Conservation (phyloP, 2,888 invertebrate species). For the Melikaiella ostensackeni region DNA sequence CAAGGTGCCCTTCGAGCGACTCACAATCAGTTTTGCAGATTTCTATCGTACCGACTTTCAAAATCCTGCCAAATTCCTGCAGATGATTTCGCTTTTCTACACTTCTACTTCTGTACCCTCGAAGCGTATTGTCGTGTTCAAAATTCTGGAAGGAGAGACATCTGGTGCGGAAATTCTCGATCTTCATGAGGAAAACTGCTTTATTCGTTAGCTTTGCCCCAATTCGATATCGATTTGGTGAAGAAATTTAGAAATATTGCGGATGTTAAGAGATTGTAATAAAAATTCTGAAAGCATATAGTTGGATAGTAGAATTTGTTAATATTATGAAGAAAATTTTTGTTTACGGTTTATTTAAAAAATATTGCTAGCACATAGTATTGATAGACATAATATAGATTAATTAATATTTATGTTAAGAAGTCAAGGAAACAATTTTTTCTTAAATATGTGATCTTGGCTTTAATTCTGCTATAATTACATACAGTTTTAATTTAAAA, state of each 20-base stretch:
- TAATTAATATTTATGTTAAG: no score
- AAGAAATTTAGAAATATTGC: neutral
- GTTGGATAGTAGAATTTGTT: neutral
- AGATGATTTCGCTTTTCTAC: neutral
- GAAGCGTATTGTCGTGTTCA: neutral
- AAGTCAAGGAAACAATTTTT: no score
- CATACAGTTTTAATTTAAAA: no score
- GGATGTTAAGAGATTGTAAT: neutral
- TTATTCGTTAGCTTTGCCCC: neutral
- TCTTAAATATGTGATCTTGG: neutral
- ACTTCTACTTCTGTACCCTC: neutral
- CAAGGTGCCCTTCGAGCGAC: neutral
- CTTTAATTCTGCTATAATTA: neutral
- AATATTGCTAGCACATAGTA: no score
- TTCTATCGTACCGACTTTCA: neutral
- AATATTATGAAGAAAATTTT: neutral
- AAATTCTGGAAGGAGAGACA: neutral
- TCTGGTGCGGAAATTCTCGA: neutral
- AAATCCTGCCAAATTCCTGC: neutral
- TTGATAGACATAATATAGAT: no score
- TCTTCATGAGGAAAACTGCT: neutral
- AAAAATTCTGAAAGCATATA: neutral
- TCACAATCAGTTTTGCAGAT: neutral
- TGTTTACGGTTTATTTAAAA: neutral
- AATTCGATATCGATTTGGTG: slow-evolving; percentile 1